phyloP scores from a whole-genome alignment of 2,113 vertebrate genomes.

The Siniperca chuatsi region DNA sequence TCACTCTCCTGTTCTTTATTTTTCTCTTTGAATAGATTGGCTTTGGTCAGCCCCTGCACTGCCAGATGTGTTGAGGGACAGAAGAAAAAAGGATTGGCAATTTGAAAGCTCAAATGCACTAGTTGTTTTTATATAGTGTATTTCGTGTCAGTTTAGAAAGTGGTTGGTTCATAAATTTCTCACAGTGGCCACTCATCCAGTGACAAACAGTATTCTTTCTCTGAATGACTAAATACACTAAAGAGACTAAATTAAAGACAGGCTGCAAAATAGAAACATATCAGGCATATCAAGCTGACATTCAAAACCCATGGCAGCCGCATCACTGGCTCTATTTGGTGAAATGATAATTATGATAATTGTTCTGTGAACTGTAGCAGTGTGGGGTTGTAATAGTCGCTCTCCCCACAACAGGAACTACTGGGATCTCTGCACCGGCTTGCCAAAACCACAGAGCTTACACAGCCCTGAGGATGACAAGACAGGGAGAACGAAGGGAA shows the following conservation, averaged over 20 bases:
- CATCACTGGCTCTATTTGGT: constrained; percentile 65
- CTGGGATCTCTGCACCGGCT: constrained; percentile 57
- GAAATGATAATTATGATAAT: constrained; percentile 80
- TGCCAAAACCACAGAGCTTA: constrained; percentile 82
- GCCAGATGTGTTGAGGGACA: constrained; percentile 33
- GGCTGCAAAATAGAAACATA: constrained; percentile 59
- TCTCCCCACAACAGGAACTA: constrained; percentile 78
- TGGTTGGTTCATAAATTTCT: constrained; percentile 32
- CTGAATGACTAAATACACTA: constrained; percentile 19
- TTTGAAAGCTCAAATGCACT: constrained; percentile 5
- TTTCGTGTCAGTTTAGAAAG: constrained; percentile 9
- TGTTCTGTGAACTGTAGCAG: constrained; percentile 71
- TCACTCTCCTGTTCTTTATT: constrained; percentile 26
- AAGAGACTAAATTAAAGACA: constrained; percentile 64
- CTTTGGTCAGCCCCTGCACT: constrained; percentile 8
- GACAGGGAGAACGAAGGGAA: constrained; percentile 41
- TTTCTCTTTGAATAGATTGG: constrained; percentile 19
- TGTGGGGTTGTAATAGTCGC: constrained; percentile 59
- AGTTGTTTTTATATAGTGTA: constrained; percentile 11
- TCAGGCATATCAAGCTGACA: constrained; percentile 63
- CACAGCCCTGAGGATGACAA: constrained; percentile 68
- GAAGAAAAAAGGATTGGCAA: neutral
- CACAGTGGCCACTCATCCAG: constrained; percentile 28
- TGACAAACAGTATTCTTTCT: constrained; percentile 7
- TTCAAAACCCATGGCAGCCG: constrained; percentile 59